A percentile compares a stretch with the other conserved stretches of the same genome.
These are phyloP conservation scores for Macrostomum cliftonense DNA, from an alignment of 2,888 invertebrate genomes.

Conservation along the genomic window DNA sequence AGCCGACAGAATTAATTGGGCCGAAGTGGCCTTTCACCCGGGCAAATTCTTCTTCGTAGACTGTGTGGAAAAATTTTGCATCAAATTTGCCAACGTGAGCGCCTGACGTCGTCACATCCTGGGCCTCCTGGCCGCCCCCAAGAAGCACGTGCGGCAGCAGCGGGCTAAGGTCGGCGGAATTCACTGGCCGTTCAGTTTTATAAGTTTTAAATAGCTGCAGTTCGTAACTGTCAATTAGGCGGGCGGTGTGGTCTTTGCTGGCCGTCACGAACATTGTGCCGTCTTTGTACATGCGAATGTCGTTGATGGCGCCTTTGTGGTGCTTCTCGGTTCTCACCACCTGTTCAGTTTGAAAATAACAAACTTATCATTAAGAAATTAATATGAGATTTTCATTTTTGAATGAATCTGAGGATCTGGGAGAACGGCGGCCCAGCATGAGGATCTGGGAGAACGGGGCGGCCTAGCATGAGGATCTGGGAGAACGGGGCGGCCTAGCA, in stretches of 20 bases:
- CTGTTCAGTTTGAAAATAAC: conserved; percentile 68
- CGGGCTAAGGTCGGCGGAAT: conserved; percentile 90
- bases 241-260: conserved; percentile 84
- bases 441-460: too few species aligned
- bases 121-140: conserved; percentile 97
- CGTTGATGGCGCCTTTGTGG: conserved; percentile 70
- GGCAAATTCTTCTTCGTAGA: conserved; percentile 89
- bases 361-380: too few species aligned
- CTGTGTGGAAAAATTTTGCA: conserved; percentile 72
- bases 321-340: conserved; percentile 56
- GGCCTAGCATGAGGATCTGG: too few species aligned
- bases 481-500: too few species aligned
- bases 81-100: conserved; percentile 72
- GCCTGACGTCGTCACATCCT: conserved; percentile 55
- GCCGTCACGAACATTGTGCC: conserved; percentile 89
- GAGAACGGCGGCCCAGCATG: too few species aligned
- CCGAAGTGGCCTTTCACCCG: conserved; percentile 98
- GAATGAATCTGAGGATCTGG: too few species aligned
- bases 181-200: conserved; percentile 89
- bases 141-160: conserved; percentile 80
- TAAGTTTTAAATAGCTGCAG: conserved; percentile 75
- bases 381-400: too few species aligned
- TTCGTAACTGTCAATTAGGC: conserved; percentile 50
- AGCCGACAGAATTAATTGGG: conserved; percentile 90
- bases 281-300: conserved; percentile 82